Base-by-base conservation (phyloP, 2,888 invertebrate genomes). In the Lepidochrysops patricia region DNA sequence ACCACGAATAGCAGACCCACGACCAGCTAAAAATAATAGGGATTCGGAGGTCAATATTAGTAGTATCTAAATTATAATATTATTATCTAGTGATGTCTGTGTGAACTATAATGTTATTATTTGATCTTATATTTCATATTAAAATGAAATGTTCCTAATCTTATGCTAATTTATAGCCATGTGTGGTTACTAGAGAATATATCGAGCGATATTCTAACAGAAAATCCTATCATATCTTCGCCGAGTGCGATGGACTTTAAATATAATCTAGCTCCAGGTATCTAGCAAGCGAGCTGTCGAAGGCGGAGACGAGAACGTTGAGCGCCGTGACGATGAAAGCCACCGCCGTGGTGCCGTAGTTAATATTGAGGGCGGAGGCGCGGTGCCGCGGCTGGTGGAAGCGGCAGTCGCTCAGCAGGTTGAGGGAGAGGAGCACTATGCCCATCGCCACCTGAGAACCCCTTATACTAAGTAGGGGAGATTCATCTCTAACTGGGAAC, bases 1-100 rank as follows among this genome's bases (percentile, higher is more conserved):
- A 93, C 88, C 71, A 96, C 93, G 90, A 96, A 96, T 72, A 96
- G 88, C 74, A 95, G 91, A 67, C 96, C 96, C 72, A 96, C 94
- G 75, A 94, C 82, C 72, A 96, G 91, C 96, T 96, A 92, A 81
- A 91, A 58, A 50, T 26, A 58, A 58, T 34, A 57, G 12, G 12
- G 25, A 4, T 34, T 35, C 2, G n/a, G 12, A 13, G 13, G 13
- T 25, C 7, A 13, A 26, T 52, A 26, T 27, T n/a, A n/a, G n/a
- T n/a, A n/a, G n/a, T n/a, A n/a, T n/a, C n/a, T n/a, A n/a, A n/a
- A n/a, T n/a, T n/a, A n/a, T n/a, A n/a, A n/a, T n/a, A n/a, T n/a
- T n/a, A n/a, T n/a, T n/a, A n/a, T n/a, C n/a, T n/a, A n/a, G n/a
- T n/a, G n/a, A n/a, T n/a, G n/a, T n/a, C n/a, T n/a, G n/a, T n/a